Evolutionary conservation across 2,888 invertebrate species (phyloP), one percentile per base, ranked within the genome.

Genomic region (Prosopocoilus inquinatus): DNA sequence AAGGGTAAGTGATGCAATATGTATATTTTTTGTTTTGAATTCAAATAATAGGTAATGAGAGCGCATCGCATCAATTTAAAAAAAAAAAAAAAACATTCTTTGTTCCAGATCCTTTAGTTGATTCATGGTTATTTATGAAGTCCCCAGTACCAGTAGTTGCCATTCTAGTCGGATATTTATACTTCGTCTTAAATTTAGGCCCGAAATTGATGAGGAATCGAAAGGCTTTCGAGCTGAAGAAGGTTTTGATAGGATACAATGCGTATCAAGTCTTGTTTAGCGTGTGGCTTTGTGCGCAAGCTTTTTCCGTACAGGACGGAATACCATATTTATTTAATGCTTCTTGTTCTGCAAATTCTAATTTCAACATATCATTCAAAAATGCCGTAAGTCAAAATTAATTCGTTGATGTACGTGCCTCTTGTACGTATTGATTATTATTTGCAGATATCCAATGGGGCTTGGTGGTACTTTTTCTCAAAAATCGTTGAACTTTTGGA

Each of bases 191-290:
- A 9, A 89, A 87, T 65, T 80, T 88, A 45, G 91, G 91, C 0
- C 91, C 91, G 1, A 81, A 84, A 35, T 84, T 85, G 69, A 91
- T 91, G 91, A 82, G 85, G 59, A 88, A 89, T 55, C 80, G 85
- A 59, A 84, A 88, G 58, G 85, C 90, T 0, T 88, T 86, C 68
- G 84, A 90, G 63, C 72, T 95, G 52, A 88, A 91, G 68, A 81
- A 82, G 44, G 71, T 88, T 0, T 83, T 95, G 70, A 82, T 91
- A 12, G 70, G 82, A 0, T 96, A 96, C 77, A 96, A 96, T 71
- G 83, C 89, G n/a, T 86, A 88, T 52, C 95, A 96, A 83, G 94
- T 96, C 3, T 44, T 90, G 9, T 88, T 94, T 77, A 95, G 94
- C 67, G 74, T 86, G 9, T 94, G 85, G 81, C 79, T 94, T 65